Evolutionary conservation across 2,113 vertebrate species (phyloP), one percentile per base, ranked within the genome.

Genomic region (Chloroceryle aenea): DNA sequence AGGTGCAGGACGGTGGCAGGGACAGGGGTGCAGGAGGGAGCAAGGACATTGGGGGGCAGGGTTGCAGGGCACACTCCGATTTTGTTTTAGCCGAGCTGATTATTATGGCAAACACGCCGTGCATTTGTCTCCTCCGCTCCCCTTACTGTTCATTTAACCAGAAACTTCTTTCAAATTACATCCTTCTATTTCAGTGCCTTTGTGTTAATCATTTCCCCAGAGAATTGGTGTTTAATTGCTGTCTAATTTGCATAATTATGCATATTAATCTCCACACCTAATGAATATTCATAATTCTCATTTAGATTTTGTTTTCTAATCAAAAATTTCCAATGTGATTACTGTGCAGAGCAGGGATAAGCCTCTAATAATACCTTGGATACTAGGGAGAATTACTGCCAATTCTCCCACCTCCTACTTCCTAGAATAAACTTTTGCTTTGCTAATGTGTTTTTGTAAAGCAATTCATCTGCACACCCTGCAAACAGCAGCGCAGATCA

Each of bases 161-260:
- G 95, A 97, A 98, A 97, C 94, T 95, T 96, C 95, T 97, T 96
- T 96, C 96, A 95, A 97, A 97, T 93, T 91, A 92, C 95, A 95
- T 78, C 93, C 90, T 96, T 97, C 96, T 97, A 95, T 95, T 95
- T 95, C 63, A 10, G 80, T 68, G 95, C 97, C 96, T 98, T 97
- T 98, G 91, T 97, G 96, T 88, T 97, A 95, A 96, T 96, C 97
- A 97, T 96, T 90, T 85, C 94, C 96, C 93, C 59, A 34, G 96
- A 97, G 96, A 98, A 96, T 29, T 89, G 88, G 83, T 96, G 98
- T 98, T 99, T 99, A 99, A 99, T 98, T 99, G 98, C 97, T 98
- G 96, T 95, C 98, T 99, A 97, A 99, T 99, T 99, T 99, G 98
- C 99, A 99, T 99, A 98, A 99, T 98, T 98, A 98, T 99, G 99